A percentile compares a stretch with the other conserved stretches of the same genome.
Conservation (phyloP, 2,888 invertebrate species). For the Melieria crassipennis region DNA sequence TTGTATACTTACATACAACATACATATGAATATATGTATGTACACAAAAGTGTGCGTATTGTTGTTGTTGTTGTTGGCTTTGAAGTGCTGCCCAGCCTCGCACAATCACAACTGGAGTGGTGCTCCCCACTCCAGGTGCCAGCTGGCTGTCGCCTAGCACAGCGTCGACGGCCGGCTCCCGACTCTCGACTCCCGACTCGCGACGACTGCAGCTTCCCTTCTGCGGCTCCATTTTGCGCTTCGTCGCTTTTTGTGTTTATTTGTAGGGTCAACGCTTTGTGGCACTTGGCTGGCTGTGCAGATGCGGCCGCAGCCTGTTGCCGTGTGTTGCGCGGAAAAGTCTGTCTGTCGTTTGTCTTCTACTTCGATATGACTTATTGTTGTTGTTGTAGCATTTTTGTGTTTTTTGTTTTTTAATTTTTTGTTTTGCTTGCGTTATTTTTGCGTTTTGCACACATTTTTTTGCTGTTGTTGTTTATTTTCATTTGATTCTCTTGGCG, state of each 20-base stretch:
- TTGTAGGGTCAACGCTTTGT: conserved; percentile 17
- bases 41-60: no score
- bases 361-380: no score
- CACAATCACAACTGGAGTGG: conserved; percentile 18
- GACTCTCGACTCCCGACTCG: background rate
- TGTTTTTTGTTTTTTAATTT: conserved; percentile 10
- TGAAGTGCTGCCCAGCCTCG: background rate
- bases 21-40: no score
- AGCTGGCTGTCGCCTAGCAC: conserved; percentile 7
- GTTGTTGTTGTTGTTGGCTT: no score
- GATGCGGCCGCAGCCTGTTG: no score
- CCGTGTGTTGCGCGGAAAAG: no score
- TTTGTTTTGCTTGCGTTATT: background rate
- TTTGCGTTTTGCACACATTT: background rate
- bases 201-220: background rate
- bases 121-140: background rate
- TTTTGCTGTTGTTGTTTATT: background rate
- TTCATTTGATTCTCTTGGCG: background rate
- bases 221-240: background rate
- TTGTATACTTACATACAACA: no score
- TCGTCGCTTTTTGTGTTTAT: conserved; percentile 14
- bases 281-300: background rate
- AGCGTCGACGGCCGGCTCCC: background rate
- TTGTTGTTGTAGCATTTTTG: background rate
- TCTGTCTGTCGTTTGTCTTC: no score